These are phyloP conservation scores for Pelodiscus sinensis DNA, from an alignment of 2,113 vertebrate genomes.

Conservation along the genomic window DNA sequence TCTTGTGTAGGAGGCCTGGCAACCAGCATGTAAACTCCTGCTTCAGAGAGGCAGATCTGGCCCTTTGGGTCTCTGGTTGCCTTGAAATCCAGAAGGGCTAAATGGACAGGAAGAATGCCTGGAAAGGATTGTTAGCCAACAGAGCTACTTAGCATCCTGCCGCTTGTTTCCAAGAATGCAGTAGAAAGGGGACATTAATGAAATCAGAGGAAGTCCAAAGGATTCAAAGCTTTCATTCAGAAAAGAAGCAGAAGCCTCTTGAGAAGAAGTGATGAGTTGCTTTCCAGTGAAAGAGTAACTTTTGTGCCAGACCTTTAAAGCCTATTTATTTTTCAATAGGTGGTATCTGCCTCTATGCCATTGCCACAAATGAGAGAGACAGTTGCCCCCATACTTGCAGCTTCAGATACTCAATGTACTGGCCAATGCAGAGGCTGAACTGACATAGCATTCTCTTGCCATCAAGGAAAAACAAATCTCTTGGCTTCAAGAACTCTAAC, in stretches of 20 bases:
- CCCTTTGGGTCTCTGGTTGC: neutral
- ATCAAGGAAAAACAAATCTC: neutral
- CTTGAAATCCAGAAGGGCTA: neutral
- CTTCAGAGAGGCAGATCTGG: neutral
- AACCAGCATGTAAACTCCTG: neutral
- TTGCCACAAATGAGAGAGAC: neutral
- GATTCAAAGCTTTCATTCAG: rapidly evolving
- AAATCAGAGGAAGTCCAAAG: rapidly evolving
- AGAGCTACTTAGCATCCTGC: neutral
- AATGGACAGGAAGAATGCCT: neutral
- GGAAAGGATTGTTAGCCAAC: neutral
- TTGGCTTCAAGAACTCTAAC: neutral
- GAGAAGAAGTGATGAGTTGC: neutral
- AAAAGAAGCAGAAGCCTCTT: neutral
- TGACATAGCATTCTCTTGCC: neutral
- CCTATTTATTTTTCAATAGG: neutral
- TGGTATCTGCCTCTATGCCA: neutral
- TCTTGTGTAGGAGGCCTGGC: neutral
- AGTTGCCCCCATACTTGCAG: neutral
- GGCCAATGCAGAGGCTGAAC: neutral
- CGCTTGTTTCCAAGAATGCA: neutral
- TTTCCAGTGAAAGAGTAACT: neutral
- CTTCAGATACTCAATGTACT: neutral
- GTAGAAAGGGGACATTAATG: neutral
- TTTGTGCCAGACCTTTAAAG: neutral